phyloP scores from a whole-genome alignment of 2,888 invertebrate genomes.

The Cetonia aurata region DNA sequence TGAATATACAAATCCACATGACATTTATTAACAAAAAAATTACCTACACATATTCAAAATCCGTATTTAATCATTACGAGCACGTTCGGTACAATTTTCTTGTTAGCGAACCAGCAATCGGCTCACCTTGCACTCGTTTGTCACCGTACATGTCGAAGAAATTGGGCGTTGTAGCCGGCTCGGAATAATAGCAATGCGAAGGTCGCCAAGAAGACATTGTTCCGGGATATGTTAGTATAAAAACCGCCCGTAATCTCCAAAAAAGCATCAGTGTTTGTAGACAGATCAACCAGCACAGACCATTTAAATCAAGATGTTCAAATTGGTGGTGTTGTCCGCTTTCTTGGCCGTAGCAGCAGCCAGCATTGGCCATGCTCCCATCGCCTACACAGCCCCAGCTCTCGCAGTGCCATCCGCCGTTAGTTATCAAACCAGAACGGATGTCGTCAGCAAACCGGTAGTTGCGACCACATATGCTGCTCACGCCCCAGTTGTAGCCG shows the following conservation, averaged over 20 bases:
- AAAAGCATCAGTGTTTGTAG: constrained; percentile 44
- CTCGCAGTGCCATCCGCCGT: constrained; percentile 42
- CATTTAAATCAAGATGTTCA: constrained; percentile 68
- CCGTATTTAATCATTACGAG: constrained; percentile 30
- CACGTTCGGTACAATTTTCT: constrained; percentile 27
- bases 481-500: constrained; percentile 16
- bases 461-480: constrained; percentile 30
- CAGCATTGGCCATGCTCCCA: constrained; percentile 61
- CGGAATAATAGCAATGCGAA: constrained; percentile 41
- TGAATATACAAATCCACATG: constrained; percentile 21
- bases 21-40: constrained; percentile 22
- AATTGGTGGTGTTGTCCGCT: constrained; percentile 74
- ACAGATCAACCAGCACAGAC: constrained; percentile 66
- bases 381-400: constrained; percentile 44
- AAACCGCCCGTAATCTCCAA: constrained; percentile 14
- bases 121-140: constrained; percentile 42
- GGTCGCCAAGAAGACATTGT: constrained; percentile 33
- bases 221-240: constrained; percentile 42
- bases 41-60: not conserved
- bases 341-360: constrained; percentile 71
- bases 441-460: constrained; percentile 41
- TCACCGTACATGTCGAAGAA: constrained; percentile 38
- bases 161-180: constrained; percentile 42
- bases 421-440: constrained; percentile 44
- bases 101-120: constrained; percentile 1